These are phyloP conservation scores for Pan troglodytes DNA, from an alignment of 2,113 vertebrate genomes.

Conservation along the genomic window DNA sequence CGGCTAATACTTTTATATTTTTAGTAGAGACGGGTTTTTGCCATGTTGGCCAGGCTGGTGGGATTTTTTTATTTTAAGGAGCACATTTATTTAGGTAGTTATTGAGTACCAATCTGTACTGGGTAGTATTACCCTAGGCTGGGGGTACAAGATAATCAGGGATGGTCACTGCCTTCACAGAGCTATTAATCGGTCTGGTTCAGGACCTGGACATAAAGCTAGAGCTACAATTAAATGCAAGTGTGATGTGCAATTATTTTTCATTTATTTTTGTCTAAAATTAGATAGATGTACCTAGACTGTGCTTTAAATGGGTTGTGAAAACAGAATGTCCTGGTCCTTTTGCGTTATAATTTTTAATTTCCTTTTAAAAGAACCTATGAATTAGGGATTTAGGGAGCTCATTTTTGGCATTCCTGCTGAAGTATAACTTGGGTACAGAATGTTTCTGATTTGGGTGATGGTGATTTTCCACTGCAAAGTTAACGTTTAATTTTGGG, in stretches of 20 bases:
- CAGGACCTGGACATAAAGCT: background rate
- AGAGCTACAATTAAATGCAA: background rate
- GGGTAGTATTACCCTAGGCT: background rate
- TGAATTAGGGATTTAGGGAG: background rate
- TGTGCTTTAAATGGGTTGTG: background rate
- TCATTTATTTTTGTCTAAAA: background rate
- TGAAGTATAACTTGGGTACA: background rate
- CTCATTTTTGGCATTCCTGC: background rate
- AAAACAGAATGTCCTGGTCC: background rate
- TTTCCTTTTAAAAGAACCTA: background rate
- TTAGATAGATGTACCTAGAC: background rate
- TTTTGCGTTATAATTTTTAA: background rate
- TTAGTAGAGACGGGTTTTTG: too few species aligned
- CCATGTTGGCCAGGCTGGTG: too few species aligned
- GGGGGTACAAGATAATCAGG: background rate
- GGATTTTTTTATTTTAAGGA: background rate
- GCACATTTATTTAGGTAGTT: background rate
- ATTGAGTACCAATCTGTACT: background rate
- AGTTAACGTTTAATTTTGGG: background rate
- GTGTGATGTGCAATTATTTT: background rate
- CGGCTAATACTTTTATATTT: too few species aligned
- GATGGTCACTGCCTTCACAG: background rate
- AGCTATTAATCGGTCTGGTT: background rate
- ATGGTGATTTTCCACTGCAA: background rate
- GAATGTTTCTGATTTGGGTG: background rate